Evolutionary conservation across 2,113 vertebrate species (phyloP).

Genomic region (Boleophthalmus pectinirostris): DNA sequence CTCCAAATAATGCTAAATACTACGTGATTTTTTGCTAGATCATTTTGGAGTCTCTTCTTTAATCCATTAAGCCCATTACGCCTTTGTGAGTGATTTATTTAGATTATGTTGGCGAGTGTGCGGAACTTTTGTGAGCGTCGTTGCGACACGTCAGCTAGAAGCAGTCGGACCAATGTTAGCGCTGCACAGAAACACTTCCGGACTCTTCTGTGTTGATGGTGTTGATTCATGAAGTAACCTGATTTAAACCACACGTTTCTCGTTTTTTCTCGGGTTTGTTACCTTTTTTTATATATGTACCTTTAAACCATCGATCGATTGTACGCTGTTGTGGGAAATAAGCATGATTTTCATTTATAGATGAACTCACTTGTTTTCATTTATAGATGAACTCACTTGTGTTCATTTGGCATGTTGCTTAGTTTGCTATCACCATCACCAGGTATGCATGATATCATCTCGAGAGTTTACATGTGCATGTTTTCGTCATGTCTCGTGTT

Average conservation of each 20-base stretch:
- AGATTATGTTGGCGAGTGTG: not conserved
- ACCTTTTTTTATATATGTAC: not conserved
- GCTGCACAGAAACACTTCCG: constrained; percentile 59
- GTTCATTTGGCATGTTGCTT: constrained; percentile 46
- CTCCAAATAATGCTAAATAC: no score
- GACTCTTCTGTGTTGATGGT: constrained; percentile 5
- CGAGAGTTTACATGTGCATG: not conserved
- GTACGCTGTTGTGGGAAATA: not conserved
- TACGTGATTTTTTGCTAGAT: no score
- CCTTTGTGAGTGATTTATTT: no score
- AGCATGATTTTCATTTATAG: not conserved
- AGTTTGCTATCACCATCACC: constrained; percentile 26
- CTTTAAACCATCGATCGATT: not conserved
- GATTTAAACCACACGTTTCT: constrained; percentile 23
- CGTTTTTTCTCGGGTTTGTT: not conserved
- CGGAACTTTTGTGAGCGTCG: constrained; percentile 19
- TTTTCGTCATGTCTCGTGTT: not conserved
- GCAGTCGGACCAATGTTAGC: constrained; percentile 60
- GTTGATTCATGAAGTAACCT: constrained; percentile 28
- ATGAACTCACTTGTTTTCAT: constrained; percentile 3
- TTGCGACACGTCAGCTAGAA: constrained; percentile 78
- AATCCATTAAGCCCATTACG: no score
- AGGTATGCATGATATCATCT: constrained; percentile 53
- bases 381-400: constrained; percentile 10
- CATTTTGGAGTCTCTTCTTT: no score